phyloP scores from a whole-genome alignment of 53 echinoderm and acorn worm genomes.

The Actinopyga echinites region DNA sequence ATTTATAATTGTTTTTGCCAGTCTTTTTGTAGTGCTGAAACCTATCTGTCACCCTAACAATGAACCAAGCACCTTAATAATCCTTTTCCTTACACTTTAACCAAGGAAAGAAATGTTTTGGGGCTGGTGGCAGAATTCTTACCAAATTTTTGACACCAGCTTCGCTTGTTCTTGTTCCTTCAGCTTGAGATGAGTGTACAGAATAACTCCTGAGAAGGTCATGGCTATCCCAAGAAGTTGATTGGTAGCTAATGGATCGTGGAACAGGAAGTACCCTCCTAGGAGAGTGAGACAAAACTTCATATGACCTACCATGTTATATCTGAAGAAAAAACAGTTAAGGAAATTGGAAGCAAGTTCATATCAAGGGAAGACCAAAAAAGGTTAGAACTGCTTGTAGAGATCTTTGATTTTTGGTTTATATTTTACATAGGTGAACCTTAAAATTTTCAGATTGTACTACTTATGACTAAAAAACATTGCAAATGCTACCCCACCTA shows the following conservation, averaged over 20 bases:
- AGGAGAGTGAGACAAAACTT: constrained; percentile 91
- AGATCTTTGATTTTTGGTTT: neutral
- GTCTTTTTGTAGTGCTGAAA: too few species aligned
- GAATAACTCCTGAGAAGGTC: constrained; percentile 80
- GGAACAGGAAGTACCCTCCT: constrained; percentile 82
- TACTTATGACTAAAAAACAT: too few species aligned
- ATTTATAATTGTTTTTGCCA: too few species aligned
- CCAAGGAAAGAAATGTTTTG: neutral
- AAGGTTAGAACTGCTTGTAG: neutral
- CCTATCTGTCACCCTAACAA: too few species aligned
- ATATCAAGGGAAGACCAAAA: neutral
- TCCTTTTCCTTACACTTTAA: too few species aligned
- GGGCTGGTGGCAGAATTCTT: neutral
- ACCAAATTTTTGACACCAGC: constrained; percentile 50
- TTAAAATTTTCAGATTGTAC: neutral
- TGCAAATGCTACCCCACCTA: too few species aligned
- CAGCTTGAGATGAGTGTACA: constrained; percentile 92
- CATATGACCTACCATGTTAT: constrained; percentile 95
- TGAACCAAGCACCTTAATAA: too few species aligned
- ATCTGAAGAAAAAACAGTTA: constrained; percentile 53
- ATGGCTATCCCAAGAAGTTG: constrained; percentile 74
- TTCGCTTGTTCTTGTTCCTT: constrained; percentile 66
- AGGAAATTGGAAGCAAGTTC: neutral
- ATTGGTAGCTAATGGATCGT: constrained; percentile 70
- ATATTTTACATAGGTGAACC: too few species aligned